A percentile compares a stretch with the other conserved stretches of the same genome.
Conservation (phyloP, 2,888 invertebrate species). For the Synergus itoensis region DNA sequence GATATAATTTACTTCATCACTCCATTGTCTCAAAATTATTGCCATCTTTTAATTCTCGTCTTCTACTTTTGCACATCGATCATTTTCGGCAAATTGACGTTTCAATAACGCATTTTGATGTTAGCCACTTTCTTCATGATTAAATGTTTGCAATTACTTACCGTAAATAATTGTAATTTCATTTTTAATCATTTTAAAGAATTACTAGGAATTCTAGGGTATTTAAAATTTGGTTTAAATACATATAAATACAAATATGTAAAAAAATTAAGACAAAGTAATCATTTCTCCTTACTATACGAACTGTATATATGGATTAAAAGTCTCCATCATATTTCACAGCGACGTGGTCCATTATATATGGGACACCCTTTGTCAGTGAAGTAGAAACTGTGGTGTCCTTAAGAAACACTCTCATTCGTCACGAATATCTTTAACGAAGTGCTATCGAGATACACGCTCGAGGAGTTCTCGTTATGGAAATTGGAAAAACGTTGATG, state of each 20-base stretch:
- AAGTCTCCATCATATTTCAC: not conserved
- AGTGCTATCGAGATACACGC: constrained; percentile 38
- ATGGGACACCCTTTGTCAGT: not conserved
- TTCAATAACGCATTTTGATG: not conserved
- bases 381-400: not conserved
- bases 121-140: too few species aligned
- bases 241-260: too few species aligned
- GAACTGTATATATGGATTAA: not conserved
- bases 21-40: not conserved
- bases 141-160: too few species aligned
- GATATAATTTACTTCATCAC: not conserved
- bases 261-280: too few species aligned
- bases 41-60: not conserved
- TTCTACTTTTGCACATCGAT: not conserved
- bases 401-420: constrained; percentile 39
- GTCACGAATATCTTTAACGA: constrained; percentile 54
- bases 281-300: too few species aligned
- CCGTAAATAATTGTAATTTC: too few species aligned
- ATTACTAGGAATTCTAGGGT: too few species aligned
- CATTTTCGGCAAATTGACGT: not conserved
- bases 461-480: constrained; percentile 66
- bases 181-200: too few species aligned
- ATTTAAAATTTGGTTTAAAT: too few species aligned
- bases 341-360: not conserved
- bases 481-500: constrained; percentile 62